Evolutionary conservation across 2,888 invertebrate genomes (phyloP).

Genomic region (Willowsia nigromaculata): DNA sequence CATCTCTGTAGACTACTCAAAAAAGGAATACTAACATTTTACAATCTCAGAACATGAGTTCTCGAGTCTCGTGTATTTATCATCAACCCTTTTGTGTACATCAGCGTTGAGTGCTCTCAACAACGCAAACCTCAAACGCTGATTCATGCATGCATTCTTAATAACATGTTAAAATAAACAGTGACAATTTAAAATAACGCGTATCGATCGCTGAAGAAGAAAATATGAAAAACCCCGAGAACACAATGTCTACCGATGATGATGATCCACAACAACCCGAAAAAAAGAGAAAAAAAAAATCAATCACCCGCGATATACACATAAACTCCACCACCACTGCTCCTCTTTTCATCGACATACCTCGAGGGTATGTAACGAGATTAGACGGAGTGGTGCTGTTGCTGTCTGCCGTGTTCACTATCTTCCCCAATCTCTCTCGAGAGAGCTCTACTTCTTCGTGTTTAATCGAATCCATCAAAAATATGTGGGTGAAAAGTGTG

Average conservation of each 20-base stretch:
- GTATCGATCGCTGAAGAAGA: background rate
- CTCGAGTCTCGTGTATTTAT: background rate
- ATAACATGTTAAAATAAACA: too few species aligned
- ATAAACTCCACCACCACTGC: background rate
- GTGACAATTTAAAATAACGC: background rate
- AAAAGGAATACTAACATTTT: background rate
- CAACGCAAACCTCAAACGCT: background rate
- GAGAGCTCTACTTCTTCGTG: background rate
- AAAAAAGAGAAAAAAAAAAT: background rate
- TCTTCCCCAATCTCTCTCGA: background rate
- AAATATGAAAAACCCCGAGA: background rate
- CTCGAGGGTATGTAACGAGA: constrained; percentile 12
- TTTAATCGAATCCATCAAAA: constrained; percentile 18
- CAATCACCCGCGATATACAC: background rate
- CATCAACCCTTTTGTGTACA: background rate
- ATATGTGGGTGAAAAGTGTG: constrained; percentile 20
- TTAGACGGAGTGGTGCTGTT: background rate
- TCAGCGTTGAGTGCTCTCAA: background rate
- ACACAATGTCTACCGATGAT: too few species aligned
- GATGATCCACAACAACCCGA: background rate
- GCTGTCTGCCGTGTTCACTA: background rate
- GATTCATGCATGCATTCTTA: too few species aligned
- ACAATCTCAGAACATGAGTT: background rate
- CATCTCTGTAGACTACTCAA: background rate
- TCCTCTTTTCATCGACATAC: background rate